Evolutionary conservation across 2,888 invertebrate genomes (phyloP).

Genomic region (Drosophila tanythrix): DNA sequence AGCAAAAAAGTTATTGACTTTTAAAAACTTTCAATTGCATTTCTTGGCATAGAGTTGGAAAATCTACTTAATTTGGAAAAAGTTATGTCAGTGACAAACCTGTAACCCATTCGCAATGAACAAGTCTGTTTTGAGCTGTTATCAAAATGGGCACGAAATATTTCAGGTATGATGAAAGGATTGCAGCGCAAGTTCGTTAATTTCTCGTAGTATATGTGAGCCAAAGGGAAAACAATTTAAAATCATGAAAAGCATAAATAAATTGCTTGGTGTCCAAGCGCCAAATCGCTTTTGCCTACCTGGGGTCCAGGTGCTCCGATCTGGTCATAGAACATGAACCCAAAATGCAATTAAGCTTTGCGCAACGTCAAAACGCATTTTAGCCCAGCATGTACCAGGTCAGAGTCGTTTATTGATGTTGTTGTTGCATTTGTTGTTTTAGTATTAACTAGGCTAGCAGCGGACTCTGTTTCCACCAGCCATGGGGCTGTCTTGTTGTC

Average conservation of each 20-base stretch:
- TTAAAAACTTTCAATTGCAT: not conserved
- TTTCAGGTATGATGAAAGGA: not conserved
- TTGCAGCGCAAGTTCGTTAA: conserved; percentile 25
- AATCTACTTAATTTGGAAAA: not conserved
- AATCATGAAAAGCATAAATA: conserved; percentile 45
- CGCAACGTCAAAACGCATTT: conserved; percentile 70
- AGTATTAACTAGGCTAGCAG: conserved; percentile 68
- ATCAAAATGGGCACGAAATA: not conserved
- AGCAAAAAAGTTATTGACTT: no score
- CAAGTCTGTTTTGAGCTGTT: not conserved
- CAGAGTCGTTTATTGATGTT: conserved; percentile 63
- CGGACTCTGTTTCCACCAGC: not conserved
- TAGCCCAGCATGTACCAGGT: conserved; percentile 42
- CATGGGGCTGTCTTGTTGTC: conserved; percentile 56
- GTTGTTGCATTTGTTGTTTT: conserved; percentile 51
- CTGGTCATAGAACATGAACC: conserved; percentile 34
- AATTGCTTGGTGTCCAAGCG: conserved; percentile 44
- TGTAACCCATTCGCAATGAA: not conserved
- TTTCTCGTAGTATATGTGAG: conserved; percentile 19
- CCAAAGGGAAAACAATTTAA: conserved; percentile 48
- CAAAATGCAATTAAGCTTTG: conserved; percentile 74
- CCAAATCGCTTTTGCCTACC: conserved; percentile 48
- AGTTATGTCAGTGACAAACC: not conserved
- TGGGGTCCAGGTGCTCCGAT: conserved; percentile 38
- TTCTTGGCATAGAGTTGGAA: not conserved